phyloP scores from a whole-genome alignment of 2,113 vertebrate species.

The Patagioenas fasciata region DNA sequence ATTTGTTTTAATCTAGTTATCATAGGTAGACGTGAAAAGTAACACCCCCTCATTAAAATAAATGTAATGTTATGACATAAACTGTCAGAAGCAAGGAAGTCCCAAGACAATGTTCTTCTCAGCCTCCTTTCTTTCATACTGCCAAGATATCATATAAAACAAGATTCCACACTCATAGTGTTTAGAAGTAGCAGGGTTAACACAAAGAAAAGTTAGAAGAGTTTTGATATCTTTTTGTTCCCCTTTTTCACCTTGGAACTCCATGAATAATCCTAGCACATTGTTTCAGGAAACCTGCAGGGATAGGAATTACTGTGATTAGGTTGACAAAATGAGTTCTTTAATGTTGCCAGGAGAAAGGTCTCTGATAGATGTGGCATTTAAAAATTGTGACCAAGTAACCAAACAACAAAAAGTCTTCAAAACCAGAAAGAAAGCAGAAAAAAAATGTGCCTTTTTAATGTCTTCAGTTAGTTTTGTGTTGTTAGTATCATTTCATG shows the following conservation, averaged over 20 bases:
- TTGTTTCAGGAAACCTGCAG: neutral
- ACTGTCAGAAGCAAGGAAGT: neutral
- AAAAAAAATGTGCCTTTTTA: neutral
- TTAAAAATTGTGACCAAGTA: neutral
- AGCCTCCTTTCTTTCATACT: neutral
- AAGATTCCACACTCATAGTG: neutral
- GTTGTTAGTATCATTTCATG: neutral
- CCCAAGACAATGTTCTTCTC: neutral
- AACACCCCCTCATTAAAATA: slow-evolving; percentile 9
- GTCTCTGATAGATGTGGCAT: neutral
- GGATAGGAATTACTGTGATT: neutral
- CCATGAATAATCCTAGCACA: neutral
- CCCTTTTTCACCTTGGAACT: neutral
- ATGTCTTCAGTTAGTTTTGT: neutral
- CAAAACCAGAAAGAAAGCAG: neutral
- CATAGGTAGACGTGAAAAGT: neutral
- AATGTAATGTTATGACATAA: slow-evolving; percentile 8
- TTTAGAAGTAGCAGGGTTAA: neutral
- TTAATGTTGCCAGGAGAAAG: neutral
- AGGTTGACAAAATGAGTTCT: neutral
- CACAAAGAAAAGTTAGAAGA: neutral
- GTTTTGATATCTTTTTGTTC: neutral
- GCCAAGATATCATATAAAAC: neutral
- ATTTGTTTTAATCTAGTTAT: slow-evolving; percentile 11
- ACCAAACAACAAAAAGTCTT: neutral